Conservation (phyloP, 2,113 vertebrate genomes). For the Corydoras sp. region DNA sequence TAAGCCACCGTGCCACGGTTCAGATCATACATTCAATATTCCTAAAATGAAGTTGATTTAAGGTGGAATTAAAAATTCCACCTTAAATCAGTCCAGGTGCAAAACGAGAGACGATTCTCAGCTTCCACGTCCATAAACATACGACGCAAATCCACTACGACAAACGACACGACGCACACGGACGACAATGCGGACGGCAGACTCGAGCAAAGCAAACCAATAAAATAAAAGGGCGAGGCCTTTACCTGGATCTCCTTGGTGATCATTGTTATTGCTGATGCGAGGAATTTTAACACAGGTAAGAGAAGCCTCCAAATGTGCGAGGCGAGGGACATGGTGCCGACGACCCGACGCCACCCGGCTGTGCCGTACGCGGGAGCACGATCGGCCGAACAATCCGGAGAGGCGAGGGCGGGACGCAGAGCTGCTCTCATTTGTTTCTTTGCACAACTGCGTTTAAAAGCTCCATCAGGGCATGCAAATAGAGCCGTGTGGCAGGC, state of each 20-base stretch:
- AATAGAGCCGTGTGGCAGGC: slow-evolving; percentile 31
- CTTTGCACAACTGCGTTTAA: slow-evolving; percentile 40
- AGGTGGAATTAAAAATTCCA: too few species aligned
- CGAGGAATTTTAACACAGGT: slow-evolving; percentile 32
- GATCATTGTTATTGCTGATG: slow-evolving; percentile 33
- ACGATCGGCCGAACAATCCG: slow-evolving; percentile 6
- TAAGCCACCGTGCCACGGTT: too few species aligned
- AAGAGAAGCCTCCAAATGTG: slow-evolving; percentile 41
- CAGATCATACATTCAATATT: too few species aligned
- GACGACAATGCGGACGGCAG: too few species aligned
- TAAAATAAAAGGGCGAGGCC: slow-evolving; percentile 1
- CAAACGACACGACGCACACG: too few species aligned
- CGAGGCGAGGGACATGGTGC: slow-evolving; percentile 44
- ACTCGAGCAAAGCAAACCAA: not conserved
- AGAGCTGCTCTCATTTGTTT: slow-evolving; percentile 46
- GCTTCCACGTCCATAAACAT: too few species aligned
- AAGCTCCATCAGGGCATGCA: slow-evolving; percentile 44
- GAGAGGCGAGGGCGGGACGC: slow-evolving; percentile 16
- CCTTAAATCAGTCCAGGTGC: too few species aligned
- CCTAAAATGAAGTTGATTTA: too few species aligned
- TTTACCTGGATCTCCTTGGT: slow-evolving; percentile 48
- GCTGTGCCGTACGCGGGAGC: slow-evolving; percentile 8
- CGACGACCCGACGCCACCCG: not conserved
- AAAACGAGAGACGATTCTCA: too few species aligned
- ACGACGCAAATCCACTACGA: too few species aligned